These are phyloP conservation scores for Sinocyclocheilus anophthalmus DNA, from an alignment of 2,113 vertebrate species.

Conservation along the genomic window DNA sequence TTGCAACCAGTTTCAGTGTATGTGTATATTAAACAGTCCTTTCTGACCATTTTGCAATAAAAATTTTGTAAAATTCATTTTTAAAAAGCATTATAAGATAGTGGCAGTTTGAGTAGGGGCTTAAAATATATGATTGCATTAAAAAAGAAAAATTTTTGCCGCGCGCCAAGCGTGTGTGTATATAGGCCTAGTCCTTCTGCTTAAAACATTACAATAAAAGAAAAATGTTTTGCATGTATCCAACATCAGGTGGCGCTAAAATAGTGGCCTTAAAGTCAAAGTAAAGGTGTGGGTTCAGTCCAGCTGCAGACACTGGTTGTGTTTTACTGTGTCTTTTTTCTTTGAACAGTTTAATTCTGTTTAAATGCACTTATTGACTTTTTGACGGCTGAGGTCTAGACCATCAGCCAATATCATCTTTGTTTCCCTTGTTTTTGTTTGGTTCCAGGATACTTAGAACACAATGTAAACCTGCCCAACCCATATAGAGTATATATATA, in stretches of 20 bases:
- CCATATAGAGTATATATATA: background rate
- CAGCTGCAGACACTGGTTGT: background rate
- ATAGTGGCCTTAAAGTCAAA: background rate
- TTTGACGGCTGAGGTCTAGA: background rate
- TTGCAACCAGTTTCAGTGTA: too few species aligned
- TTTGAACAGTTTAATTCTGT: background rate
- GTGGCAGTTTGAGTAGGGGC: background rate
- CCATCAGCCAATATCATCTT: slow-evolving; percentile 11
- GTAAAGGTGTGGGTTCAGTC: background rate
- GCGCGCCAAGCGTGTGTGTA: too few species aligned
- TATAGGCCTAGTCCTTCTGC: too few species aligned
- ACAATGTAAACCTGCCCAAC: background rate
- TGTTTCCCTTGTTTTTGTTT: background rate
- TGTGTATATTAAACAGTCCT: too few species aligned
- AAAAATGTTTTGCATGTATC: background rate
- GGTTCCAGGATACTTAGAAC: background rate
- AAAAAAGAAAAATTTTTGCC: background rate
- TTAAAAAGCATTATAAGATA: too few species aligned
- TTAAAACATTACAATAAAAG: too few species aligned
- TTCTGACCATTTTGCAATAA: too few species aligned
- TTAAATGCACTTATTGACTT: background rate
- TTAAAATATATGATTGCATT: background rate
- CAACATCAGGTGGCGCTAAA: slow-evolving; percentile 48
- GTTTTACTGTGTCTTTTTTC: background rate
- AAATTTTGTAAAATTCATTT: too few species aligned